Evolutionary conservation across 1,140 invertebrate species (phyloP).

Genomic region (Camponotus pennsylvanicus): DNA sequence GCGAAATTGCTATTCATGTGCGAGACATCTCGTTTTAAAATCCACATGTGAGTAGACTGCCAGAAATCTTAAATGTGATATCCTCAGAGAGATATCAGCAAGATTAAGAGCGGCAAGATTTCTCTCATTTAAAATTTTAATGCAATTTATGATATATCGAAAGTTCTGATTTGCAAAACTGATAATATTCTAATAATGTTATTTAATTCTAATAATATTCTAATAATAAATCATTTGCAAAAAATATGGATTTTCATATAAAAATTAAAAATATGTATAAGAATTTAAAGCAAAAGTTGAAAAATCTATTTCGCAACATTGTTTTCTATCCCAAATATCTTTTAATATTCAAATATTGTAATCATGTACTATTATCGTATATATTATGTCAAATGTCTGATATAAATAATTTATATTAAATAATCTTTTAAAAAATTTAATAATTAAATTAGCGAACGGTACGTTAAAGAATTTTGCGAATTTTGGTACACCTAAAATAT

Average conservation of each 20-base stretch:
- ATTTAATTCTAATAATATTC: not conserved
- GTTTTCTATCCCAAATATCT: not conserved
- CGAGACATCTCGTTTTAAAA: not conserved
- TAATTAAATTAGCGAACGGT: not conserved
- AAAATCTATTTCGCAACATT: not conserved
- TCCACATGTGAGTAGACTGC: not conserved
- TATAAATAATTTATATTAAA: not conserved
- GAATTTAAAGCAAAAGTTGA: not conserved
- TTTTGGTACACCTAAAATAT: not conserved
- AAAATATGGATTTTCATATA: not conserved
- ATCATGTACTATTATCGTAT: too few relatives aligned
- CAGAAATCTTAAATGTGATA: not conserved
- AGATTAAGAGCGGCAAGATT: not conserved
- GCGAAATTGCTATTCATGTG: not conserved
- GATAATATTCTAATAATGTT: not conserved
- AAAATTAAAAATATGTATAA: not conserved
- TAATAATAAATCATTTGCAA: slow-evolving; percentile 8
- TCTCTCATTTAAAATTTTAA: not conserved
- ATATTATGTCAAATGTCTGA: not conserved
- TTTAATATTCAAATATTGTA: not conserved
- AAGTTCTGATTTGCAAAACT: not conserved
- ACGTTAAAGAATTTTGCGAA: not conserved
- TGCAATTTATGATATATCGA: not conserved
- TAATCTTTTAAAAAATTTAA: not conserved
- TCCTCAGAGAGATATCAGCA: not conserved